A percentile compares a stretch with the other conserved stretches of the same genome.
Evolutionary conservation across 2,113 vertebrate genomes (phyloP).

Genomic region (Todiramphus chloris): DNA sequence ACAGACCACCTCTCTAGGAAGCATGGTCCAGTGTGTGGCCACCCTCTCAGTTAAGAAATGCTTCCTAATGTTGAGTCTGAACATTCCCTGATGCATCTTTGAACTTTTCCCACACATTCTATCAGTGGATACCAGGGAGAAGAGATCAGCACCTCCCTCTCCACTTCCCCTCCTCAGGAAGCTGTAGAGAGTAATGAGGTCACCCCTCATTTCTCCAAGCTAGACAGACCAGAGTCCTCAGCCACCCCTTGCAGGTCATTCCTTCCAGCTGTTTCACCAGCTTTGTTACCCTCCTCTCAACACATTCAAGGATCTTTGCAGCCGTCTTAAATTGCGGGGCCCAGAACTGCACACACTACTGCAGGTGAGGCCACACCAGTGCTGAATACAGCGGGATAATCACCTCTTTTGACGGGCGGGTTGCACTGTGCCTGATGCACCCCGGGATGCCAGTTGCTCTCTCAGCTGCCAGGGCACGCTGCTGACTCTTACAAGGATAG

Average conservation of each 20-base stretch:
- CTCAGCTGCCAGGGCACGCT: background rate
- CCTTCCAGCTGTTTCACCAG: background rate
- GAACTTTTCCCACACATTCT: background rate
- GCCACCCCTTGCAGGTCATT: background rate
- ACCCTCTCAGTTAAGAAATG: background rate
- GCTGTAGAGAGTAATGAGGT: background rate
- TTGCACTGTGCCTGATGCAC: background rate
- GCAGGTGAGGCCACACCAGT: fast-evolving
- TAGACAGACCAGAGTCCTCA: background rate
- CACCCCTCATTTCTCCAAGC: background rate
- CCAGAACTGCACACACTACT: background rate
- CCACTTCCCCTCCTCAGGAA: background rate
- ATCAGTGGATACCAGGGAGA: background rate
- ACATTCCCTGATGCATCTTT: background rate
- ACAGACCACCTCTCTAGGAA: background rate
- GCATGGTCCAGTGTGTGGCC: background rate
- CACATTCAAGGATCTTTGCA: background rate
- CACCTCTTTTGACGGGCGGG: fast-evolving
- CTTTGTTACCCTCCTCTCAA: background rate
- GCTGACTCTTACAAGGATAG: background rate
- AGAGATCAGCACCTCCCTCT: background rate
- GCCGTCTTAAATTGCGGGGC: background rate
- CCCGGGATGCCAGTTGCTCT: background rate
- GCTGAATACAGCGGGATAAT: background rate
- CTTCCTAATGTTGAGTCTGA: background rate